phyloP scores from a whole-genome alignment of 2,797 vertebrate genomes.

The Muraenolepis orangiensis region DNA sequence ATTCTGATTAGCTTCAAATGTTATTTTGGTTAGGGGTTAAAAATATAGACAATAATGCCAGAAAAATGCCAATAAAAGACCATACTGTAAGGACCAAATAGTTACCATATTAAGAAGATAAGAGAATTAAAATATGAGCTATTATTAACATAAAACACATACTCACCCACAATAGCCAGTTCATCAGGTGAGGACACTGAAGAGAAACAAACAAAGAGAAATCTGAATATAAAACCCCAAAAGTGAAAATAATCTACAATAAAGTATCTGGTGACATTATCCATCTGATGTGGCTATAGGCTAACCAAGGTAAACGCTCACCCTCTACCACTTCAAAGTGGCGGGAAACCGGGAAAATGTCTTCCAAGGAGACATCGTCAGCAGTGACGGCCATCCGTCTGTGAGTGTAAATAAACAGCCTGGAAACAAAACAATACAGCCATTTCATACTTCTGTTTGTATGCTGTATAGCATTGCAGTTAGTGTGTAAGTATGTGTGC shows the following conservation, averaged over 20 bases:
- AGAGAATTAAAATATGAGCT: not conserved
- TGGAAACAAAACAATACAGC: slow-evolving; percentile 48
- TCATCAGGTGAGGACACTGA: slow-evolving; percentile 76
- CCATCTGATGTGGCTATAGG: not conserved
- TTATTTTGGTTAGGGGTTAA: not conserved
- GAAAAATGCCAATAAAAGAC: not conserved
- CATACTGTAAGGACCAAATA: not conserved
- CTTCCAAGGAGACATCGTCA: slow-evolving; percentile 87
- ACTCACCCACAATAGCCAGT: slow-evolving; percentile 76
- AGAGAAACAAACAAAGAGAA: not conserved
- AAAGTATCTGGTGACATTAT: not conserved
- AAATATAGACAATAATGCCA: not conserved
- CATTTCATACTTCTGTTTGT: not conserved
- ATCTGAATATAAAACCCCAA: not conserved
- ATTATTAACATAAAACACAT: not conserved
- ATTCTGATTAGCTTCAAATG: not conserved
- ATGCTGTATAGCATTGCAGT: not conserved
- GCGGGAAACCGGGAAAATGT: slow-evolving; percentile 78
- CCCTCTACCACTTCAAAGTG: slow-evolving; percentile 87
- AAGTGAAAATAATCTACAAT: not conserved
- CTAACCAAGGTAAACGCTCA: slow-evolving; percentile 44
- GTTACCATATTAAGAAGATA: not conserved
- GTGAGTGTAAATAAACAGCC: slow-evolving; percentile 86
- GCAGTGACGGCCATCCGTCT: slow-evolving; percentile 90
- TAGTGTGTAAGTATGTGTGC: not conserved